Conservation (phyloP, 1,140 invertebrate species). For the Leptonema lineaticorne region DNA sequence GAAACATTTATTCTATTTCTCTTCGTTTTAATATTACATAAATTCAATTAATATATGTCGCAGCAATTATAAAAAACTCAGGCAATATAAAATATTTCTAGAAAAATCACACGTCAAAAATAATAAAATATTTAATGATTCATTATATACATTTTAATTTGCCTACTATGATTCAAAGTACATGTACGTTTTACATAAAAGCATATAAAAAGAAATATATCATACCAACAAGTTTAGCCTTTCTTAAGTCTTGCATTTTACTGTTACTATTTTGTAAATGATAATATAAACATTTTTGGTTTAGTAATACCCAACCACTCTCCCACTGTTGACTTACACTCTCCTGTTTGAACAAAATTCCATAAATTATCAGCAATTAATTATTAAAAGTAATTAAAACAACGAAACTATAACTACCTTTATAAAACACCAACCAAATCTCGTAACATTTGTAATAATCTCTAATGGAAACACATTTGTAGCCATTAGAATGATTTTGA, state of each 20-base stretch:
- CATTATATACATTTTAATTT: constrained; percentile 1
- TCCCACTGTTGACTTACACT: constrained; percentile 62
- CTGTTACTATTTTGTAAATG: no score
- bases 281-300: constrained; percentile 69
- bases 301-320: constrained; percentile 75
- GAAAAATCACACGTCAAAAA: constrained; percentile 15
- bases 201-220: constrained; percentile 30
- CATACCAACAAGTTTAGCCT: constrained; percentile 77
- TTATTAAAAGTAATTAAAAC: constrained; percentile 46
- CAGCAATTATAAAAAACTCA: constrained; percentile 27
- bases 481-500: not conserved
- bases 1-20: no score
- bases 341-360: constrained; percentile 42
- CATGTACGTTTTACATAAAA: not conserved
- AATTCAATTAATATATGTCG: not conserved
- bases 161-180: not conserved
- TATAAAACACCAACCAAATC: constrained; percentile 35
- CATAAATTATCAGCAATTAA: constrained; percentile 17
- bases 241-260: constrained; percentile 70
- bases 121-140: not conserved
- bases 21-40: constrained; percentile 4
- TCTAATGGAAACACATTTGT: constrained; percentile 20
- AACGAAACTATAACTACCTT: constrained; percentile 20
- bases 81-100: no score
- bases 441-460: constrained; percentile 11